A percentile compares a stretch with the other conserved stretches of the same genome.
These are phyloP conservation scores for Petrocephalus schoutedeni DNA, from an alignment of 2,797 vertebrate genomes.

Conservation along the genomic window DNA sequence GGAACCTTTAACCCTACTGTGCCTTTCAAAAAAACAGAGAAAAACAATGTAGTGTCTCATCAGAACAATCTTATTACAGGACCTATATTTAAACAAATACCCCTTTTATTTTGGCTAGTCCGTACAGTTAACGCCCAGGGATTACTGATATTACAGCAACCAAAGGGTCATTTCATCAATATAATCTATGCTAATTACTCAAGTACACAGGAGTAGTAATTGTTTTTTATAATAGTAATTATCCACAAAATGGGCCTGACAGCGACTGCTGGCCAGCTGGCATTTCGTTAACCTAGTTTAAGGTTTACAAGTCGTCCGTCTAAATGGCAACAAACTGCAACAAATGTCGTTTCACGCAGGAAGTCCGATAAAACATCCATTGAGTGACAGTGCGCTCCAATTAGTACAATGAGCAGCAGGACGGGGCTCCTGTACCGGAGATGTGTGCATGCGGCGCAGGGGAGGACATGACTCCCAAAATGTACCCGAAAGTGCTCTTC, in stretches of 20 bases:
- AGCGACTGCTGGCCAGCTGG: neutral
- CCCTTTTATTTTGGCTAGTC: neutral
- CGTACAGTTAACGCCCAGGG: neutral
- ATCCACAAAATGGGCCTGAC: neutral
- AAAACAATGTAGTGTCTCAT: neutral
- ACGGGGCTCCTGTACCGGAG: no score
- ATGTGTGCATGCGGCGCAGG: neutral
- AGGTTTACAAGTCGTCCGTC: neutral
- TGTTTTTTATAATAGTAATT: neutral
- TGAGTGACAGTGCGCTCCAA: slow-evolving; percentile 1
- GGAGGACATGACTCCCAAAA: neutral
- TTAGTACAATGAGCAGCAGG: neutral
- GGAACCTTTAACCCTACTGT: neutral
- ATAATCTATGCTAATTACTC: neutral
- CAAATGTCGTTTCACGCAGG: neutral
- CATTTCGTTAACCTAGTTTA: neutral
- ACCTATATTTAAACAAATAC: neutral
- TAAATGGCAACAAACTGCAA: neutral
- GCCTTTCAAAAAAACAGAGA: neutral
- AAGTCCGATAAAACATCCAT: neutral
- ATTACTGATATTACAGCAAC: neutral
- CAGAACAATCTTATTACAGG: neutral
- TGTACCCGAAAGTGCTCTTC: neutral
- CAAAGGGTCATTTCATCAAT: neutral
- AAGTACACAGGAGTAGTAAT: neutral